These are phyloP conservation scores for Ostrea denselamellosa DNA, from an alignment of 1,140 invertebrate species.

Conservation along the genomic window DNA sequence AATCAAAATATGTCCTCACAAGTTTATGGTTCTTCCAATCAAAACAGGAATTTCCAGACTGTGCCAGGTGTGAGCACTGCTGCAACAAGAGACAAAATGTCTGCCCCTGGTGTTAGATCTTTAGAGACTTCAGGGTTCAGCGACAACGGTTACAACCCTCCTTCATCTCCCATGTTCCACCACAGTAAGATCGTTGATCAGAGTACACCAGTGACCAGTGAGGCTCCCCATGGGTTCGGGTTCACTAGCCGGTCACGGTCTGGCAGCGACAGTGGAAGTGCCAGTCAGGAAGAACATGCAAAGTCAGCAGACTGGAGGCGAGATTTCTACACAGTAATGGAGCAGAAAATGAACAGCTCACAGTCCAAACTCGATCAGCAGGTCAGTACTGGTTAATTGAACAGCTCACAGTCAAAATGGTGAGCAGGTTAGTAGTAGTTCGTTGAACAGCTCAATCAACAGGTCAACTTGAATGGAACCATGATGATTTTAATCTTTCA, in stretches of 20 bases:
- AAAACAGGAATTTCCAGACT: constrained; percentile 41
- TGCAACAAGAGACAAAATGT: constrained; percentile 66
- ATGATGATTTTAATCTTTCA: no score
- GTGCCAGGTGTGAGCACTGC: constrained; percentile 49
- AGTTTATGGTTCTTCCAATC: constrained; percentile 40
- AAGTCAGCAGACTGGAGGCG: constrained; percentile 45
- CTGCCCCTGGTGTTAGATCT: constrained; percentile 45
- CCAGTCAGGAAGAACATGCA: constrained; percentile 49
- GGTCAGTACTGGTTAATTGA: not conserved
- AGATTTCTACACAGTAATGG: constrained; percentile 48
- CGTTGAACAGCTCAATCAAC: not conserved
- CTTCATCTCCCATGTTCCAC: constrained; percentile 65
- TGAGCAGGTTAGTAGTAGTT: no score
- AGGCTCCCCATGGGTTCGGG: constrained; percentile 51
- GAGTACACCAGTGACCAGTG: constrained; percentile 66
- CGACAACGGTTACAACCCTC: constrained; percentile 49
- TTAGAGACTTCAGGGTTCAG: constrained; percentile 32
- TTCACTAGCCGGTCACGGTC: constrained; percentile 53
- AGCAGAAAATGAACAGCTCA: constrained; percentile 38
- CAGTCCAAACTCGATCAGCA: not conserved
- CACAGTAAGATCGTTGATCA: constrained; percentile 68
- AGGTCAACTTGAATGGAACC: no score
- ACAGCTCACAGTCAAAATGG: no score
- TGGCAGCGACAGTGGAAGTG: constrained; percentile 56
- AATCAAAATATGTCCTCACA: constrained; percentile 31